A percentile compares a stretch with the other conserved stretches of the same genome.
Conservation (phyloP, 2,113 vertebrate species). For the Caranx ignobilis region DNA sequence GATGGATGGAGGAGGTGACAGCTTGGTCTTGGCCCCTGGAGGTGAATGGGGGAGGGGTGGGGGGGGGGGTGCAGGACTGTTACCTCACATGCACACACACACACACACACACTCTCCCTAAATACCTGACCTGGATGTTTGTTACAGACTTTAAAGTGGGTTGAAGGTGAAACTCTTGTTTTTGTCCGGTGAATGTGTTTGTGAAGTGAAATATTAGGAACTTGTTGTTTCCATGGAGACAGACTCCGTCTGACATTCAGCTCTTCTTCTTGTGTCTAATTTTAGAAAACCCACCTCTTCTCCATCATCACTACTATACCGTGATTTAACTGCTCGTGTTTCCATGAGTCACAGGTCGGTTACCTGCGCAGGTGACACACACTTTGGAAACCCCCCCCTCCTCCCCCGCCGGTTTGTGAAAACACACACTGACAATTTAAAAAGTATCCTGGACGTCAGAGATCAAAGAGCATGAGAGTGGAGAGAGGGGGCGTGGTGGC, state of each 20-base stretch:
- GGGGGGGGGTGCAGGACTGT: slow-evolving; percentile 5
- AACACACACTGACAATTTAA: slow-evolving; percentile 55
- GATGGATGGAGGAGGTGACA: slow-evolving; percentile 65
- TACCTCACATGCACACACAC: slow-evolving; percentile 17
- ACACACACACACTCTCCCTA: slow-evolving; percentile 22
- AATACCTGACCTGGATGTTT: slow-evolving; percentile 55
- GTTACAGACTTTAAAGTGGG: slow-evolving; percentile 16
- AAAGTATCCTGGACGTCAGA: slow-evolving; percentile 42
- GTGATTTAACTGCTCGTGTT: background rate
- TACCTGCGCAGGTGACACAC: slow-evolving; percentile 52
- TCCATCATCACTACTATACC: too few species aligned
- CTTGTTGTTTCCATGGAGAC: too few species aligned
- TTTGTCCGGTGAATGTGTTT: slow-evolving; percentile 6
- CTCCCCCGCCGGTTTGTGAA: too few species aligned
- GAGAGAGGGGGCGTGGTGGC: slow-evolving; percentile 48
- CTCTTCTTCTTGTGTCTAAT: background rate
- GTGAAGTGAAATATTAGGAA: background rate
- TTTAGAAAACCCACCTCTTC: background rate
- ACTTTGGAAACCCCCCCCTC: background rate
- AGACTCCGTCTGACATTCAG: too few species aligned
- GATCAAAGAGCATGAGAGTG: slow-evolving; percentile 67
- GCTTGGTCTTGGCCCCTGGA: slow-evolving; percentile 56
- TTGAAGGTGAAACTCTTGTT: slow-evolving; percentile 13
- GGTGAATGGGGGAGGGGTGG: slow-evolving; percentile 23
- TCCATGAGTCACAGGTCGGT: slow-evolving; percentile 33